Evolutionary conservation across 1,140 invertebrate genomes (phyloP).

Genomic region (Nymphalis io): DNA sequence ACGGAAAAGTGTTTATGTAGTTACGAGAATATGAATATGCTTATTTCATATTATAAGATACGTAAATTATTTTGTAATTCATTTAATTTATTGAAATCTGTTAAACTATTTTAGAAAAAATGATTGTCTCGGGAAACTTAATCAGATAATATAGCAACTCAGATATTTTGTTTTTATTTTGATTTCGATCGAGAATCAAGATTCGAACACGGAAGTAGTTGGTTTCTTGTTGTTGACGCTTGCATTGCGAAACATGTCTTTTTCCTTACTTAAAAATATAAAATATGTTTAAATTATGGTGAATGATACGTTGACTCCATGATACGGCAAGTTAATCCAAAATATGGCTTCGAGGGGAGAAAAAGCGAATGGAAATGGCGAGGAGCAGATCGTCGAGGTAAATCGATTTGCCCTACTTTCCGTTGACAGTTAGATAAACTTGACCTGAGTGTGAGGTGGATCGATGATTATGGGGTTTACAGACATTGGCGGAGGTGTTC

Average conservation of each 20-base stretch:
- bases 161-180: conserved; percentile 74
- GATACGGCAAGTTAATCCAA: conserved; percentile 49
- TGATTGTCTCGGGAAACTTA: conserved; percentile 15
- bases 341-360: conserved; percentile 77
- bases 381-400: conserved; percentile 80
- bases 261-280: conserved; percentile 62
- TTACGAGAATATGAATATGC: neutral
- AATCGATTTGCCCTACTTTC: conserved; percentile 75
- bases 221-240: conserved; percentile 62
- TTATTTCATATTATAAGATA: neutral
- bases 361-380: conserved; percentile 78
- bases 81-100: neutral
- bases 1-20: neutral
- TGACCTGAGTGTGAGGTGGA: conserved; percentile 48
- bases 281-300: conserved; percentile 74
- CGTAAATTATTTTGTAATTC: neutral
- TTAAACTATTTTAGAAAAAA: neutral
- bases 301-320: conserved; percentile 49
- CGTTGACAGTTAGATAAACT: conserved; percentile 60
- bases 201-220: conserved; percentile 75
- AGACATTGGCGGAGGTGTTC: conserved; percentile 96
- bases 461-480: conserved; percentile 57
- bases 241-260: conserved; percentile 66
- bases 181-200: conserved; percentile 68
- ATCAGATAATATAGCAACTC: conserved; percentile 40